A percentile compares a stretch with the other conserved stretches of the same genome.
phyloP scores from a whole-genome alignment of 2,797 vertebrate species.

The Salmo trutta region DNA sequence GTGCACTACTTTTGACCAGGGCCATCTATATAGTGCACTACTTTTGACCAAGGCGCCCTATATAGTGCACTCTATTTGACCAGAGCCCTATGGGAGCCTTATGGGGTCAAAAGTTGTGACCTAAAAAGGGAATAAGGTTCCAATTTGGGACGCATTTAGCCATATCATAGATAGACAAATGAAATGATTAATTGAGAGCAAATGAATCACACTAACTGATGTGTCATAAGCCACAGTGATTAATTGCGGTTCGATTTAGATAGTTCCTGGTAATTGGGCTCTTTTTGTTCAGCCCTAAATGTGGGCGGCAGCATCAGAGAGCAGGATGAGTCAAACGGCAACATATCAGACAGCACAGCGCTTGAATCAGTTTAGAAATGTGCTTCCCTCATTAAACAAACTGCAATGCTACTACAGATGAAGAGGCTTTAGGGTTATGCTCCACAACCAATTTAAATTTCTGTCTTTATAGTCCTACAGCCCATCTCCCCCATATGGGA shows the following conservation, averaged over 20 bases:
- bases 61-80: background rate
- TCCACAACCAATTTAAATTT: slow-evolving; percentile 52
- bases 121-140: background rate
- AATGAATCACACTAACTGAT: slow-evolving; percentile 78
- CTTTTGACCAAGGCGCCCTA: background rate
- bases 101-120: background rate
- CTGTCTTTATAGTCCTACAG: slow-evolving; percentile 62
- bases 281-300: slow-evolving; percentile 40
- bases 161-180: slow-evolving; percentile 71
- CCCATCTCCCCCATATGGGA: slow-evolving; percentile 13
- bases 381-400: slow-evolving; percentile 64
- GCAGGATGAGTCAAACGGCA: slow-evolving; percentile 40
- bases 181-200: slow-evolving; percentile 76
- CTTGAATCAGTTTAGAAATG: slow-evolving; percentile 67
- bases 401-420: slow-evolving; percentile 36
- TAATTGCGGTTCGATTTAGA: slow-evolving; percentile 71
- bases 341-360: slow-evolving; percentile 17
- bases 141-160: background rate
- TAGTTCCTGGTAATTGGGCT: slow-evolving; percentile 64
- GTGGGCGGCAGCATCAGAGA: slow-evolving; percentile 24
- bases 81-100: too few species aligned
- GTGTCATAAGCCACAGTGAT: slow-evolving; percentile 69
- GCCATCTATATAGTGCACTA: too few species aligned
- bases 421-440: slow-evolving; percentile 58
- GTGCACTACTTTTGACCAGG: too few species aligned